Conservation (phyloP, 2,888 invertebrate genomes). For the Catonia carolina region DNA sequence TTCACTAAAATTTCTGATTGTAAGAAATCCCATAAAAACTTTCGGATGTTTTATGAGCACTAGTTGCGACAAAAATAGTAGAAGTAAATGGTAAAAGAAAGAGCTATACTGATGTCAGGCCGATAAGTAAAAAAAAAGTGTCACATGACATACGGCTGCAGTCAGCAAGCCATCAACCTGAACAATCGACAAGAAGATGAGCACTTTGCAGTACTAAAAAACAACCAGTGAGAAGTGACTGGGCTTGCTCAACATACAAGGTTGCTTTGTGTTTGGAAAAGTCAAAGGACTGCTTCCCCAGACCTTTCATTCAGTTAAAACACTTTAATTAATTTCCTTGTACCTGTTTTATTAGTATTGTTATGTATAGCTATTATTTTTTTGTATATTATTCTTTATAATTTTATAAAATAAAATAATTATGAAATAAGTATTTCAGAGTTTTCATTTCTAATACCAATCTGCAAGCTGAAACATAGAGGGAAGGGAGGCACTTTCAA, state of each 20-base stretch:
- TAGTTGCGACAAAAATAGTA: slow-evolving; percentile 20
- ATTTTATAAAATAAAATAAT: no score
- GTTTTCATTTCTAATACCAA: no score
- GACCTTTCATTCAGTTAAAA: no score
- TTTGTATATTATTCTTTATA: no score
- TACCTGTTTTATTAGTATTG: no score
- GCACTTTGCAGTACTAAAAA: slow-evolving; percentile 26
- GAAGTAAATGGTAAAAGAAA: neutral
- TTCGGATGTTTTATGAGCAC: slow-evolving; percentile 26
- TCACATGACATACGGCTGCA: slow-evolving; percentile 29
- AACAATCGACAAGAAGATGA: slow-evolving; percentile 26
- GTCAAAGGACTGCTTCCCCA: neutral
- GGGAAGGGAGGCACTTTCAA: slow-evolving; percentile 18
- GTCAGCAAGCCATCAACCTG: slow-evolving; percentile 30
- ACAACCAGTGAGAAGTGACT: slow-evolving; percentile 16
- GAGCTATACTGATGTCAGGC: neutral
- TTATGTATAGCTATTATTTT: no score
- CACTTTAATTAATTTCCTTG: no score
- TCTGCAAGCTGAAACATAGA: no score
- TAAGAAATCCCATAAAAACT: slow-evolving; percentile 18
- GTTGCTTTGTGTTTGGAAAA: neutral
- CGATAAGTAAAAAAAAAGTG: slow-evolving; percentile 28
- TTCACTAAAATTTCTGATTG: neutral
- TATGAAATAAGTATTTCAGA: no score
- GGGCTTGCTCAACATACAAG: neutral